Percentiles rank a stretch among this genome's conserved stretches.
Evolutionary conservation across 2,797 vertebrate genomes (phyloP).

Genomic region (Trachurus trachurus): DNA sequence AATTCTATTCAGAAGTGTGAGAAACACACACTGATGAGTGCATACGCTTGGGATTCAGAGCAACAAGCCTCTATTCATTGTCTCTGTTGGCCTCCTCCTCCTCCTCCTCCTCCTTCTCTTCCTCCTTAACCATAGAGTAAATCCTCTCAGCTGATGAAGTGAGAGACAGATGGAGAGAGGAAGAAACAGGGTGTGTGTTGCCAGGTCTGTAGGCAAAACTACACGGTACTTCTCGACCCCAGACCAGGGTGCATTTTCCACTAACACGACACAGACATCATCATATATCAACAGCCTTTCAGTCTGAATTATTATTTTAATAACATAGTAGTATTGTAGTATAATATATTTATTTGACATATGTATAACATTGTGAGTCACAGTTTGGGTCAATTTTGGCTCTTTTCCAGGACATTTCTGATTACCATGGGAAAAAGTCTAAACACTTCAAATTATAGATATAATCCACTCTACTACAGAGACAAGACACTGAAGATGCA

Average conservation of each 20-base stretch:
- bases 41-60: constrained; percentile 48
- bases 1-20: constrained; percentile 62
- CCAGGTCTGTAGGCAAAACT: constrained; percentile 47
- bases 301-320: not conserved
- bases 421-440: constrained; percentile 1
- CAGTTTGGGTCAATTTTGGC: not conserved
- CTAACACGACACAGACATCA: not conserved
- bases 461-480: constrained; percentile 18
- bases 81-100: constrained; percentile 51
- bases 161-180: constrained; percentile 35
- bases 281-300: not conserved
- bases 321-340: not conserved
- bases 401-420: constrained; percentile 4
- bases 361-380: not conserved
- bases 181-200: constrained; percentile 30
- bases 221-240: constrained; percentile 38
- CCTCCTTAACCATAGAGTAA: constrained; percentile 48
- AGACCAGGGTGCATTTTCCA: constrained; percentile 21
- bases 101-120: constrained; percentile 3
- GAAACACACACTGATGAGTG: constrained; percentile 62
- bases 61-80: constrained; percentile 64
- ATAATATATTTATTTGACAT: not conserved
- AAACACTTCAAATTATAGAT: constrained; percentile 20
- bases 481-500: constrained; percentile 33
- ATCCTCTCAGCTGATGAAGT: constrained; percentile 65